Percentiles rank a stretch among this genome's conserved stretches.
Conservation (phyloP, 2,113 vertebrate genomes). For the Montifringilla adamsi region DNA sequence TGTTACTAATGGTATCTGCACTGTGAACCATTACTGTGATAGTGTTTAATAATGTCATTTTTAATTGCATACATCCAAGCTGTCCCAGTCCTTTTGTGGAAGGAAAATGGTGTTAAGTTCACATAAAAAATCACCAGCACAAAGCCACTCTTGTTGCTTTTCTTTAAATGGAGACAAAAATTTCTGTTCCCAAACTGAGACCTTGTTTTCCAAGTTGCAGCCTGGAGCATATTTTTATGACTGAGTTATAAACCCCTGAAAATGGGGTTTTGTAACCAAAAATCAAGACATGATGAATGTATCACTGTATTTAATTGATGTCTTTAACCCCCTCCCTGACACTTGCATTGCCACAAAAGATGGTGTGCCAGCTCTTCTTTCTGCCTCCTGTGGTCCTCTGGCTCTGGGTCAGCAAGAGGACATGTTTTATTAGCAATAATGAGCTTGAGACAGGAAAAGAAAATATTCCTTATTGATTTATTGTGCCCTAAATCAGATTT, state of each 20-base stretch:
- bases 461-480: slow-evolving; percentile 22
- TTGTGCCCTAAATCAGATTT: slow-evolving; percentile 34
- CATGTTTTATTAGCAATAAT: slow-evolving; percentile 42
- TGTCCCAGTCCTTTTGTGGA: slow-evolving; percentile 26
- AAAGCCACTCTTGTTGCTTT: slow-evolving; percentile 51
- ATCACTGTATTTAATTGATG: slow-evolving; percentile 6
- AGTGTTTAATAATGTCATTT: slow-evolving; percentile 47
- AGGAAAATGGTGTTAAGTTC: slow-evolving; percentile 24
- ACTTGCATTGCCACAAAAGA: background rate
- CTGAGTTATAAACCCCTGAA: background rate
- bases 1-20: slow-evolving; percentile 24
- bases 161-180: slow-evolving; percentile 46
- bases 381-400: background rate
- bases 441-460: slow-evolving; percentile 39
- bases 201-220: slow-evolving; percentile 42
- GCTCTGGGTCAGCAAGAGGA: slow-evolving; percentile 40
- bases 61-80: slow-evolving; percentile 41
- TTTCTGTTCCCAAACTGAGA: slow-evolving; percentile 7
- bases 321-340: background rate
- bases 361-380: slow-evolving; percentile 13
- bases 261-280: background rate
- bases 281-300: background rate
- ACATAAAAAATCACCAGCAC: background rate
- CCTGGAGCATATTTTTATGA: background rate
- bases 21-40: background rate